Percentiles rank a stretch among this genome's conserved stretches.
Conservation (phyloP, 2,888 invertebrate species). For the Zaprionus obscuricornis region DNA sequence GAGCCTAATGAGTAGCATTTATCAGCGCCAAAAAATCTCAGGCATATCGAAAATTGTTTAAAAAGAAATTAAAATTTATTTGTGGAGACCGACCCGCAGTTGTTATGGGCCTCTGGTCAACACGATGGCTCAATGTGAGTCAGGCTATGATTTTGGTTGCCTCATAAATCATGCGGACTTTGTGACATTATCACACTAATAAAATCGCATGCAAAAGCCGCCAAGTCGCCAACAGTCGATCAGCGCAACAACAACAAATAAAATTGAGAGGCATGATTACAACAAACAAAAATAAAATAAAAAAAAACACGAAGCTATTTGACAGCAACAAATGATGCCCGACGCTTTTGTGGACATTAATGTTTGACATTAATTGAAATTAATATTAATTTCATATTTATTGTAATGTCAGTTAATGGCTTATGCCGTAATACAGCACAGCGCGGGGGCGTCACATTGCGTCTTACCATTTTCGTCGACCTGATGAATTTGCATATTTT, state of each 20-base stretch:
- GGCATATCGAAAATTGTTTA: constrained; percentile 49
- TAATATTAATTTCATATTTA: constrained; percentile 82
- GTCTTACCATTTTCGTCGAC: constrained; percentile 24
- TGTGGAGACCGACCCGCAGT: constrained; percentile 30
- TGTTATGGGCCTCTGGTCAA: constrained; percentile 1
- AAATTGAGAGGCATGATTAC: constrained; percentile 19
- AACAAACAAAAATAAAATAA: constrained; percentile 24
- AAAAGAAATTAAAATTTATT: constrained; percentile 63
- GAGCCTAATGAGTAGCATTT: constrained; percentile 72
- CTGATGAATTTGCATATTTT: constrained; percentile 72
- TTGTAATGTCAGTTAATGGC: constrained; percentile 72
- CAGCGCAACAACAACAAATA: background rate
- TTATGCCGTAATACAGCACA: constrained; percentile 31
- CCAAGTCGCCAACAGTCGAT: constrained; percentile 52
- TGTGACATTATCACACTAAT: constrained; percentile 82
- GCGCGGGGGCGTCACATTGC: constrained; percentile 50
- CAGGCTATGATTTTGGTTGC: constrained; percentile 50
- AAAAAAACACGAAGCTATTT: constrained; percentile 40
- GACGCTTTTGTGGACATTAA: constrained; percentile 81
- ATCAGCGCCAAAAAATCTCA: constrained; percentile 50
- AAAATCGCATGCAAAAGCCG: constrained; percentile 76
- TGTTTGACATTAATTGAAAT: constrained; percentile 82
- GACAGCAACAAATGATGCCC: constrained; percentile 80
- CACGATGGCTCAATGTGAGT: constrained; percentile 45
- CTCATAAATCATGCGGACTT: constrained; percentile 80